phyloP scores from a whole-genome alignment of 2,888 invertebrate genomes.

The Ptilodon capucinus region DNA sequence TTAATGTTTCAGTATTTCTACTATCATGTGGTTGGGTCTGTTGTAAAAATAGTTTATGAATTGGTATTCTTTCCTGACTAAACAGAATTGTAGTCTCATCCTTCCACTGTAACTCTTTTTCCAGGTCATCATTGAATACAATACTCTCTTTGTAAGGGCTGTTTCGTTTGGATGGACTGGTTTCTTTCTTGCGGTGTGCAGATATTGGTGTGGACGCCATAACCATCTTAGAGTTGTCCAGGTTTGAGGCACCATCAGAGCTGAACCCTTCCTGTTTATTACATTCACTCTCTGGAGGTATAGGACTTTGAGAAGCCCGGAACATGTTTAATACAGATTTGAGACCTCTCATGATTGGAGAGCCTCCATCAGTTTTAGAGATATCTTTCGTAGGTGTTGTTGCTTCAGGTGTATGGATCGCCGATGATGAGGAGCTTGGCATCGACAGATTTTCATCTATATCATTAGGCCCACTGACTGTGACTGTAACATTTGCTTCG shows the following conservation, averaged over 20 bases:
- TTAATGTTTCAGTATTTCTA: slow-evolving; percentile 18
- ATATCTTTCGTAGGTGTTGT: slow-evolving; percentile 70
- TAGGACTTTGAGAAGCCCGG: slow-evolving; percentile 70
- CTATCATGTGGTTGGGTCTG: slow-evolving; percentile 20
- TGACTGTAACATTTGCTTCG: slow-evolving; percentile 49
- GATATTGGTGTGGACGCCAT: slow-evolving; percentile 64
- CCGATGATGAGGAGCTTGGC: slow-evolving; percentile 64
- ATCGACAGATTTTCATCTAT: slow-evolving; percentile 60
- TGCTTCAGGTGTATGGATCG: slow-evolving; percentile 63
- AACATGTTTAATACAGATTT: slow-evolving; percentile 75
- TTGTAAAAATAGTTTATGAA: slow-evolving; percentile 62
- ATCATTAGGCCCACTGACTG: slow-evolving; percentile 44
- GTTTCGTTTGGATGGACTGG: slow-evolving; percentile 48
- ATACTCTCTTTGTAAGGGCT: slow-evolving; percentile 70
- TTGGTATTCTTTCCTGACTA: slow-evolving; percentile 67
- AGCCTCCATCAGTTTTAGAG: slow-evolving; percentile 55
- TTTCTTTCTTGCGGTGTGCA: slow-evolving; percentile 45
- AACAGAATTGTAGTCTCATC: slow-evolving; percentile 70
- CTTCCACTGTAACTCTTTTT: slow-evolving; percentile 71
- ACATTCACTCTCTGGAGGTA: slow-evolving; percentile 46
- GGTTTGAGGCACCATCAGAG: slow-evolving; percentile 13
- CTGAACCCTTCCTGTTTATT: slow-evolving; percentile 20
- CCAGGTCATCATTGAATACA: slow-evolving; percentile 69
- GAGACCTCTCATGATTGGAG: slow-evolving; percentile 71
- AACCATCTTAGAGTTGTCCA: slow-evolving; percentile 21